Evolutionary conservation across 2,797 vertebrate genomes (phyloP), one percentile per base, ranked within the genome.

Genomic region (Ptychadena robeensis): DNA sequence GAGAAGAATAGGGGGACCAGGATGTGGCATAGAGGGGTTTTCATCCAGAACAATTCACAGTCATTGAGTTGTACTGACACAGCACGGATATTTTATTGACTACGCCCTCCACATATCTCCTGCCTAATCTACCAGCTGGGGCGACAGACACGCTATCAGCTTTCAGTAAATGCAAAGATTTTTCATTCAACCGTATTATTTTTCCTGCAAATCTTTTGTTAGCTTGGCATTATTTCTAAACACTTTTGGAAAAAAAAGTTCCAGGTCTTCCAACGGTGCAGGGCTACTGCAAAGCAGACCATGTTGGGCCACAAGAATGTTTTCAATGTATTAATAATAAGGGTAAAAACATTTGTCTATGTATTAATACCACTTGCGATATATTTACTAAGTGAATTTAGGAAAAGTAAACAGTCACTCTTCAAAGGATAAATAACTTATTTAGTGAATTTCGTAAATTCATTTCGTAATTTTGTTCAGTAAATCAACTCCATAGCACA

Each of bases 1-100:
- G 64, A 53, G 64, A 78, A 78, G 75, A 78, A 78, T 78, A 68
- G 75, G 22, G 9, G 9, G 11, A 48, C 63, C 44, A 63, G 30
- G 28, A 68, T 18, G 64, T 68, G 75, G 25, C 27, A 18, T 4
- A 67, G n/a, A 34, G 27, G 44, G 34, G 44, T 37, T 59, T 70
- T 28, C 68, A 34, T 38, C n/a, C 44, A 57, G 44, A 35, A 69
- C 44, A 79, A 79, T 71, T n/a, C 28, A 25, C 53, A 80, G 34
- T 80, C 37, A 31, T 34, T 80, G 67, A 71, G 78, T 59, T 64
- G 78, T 63, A 71, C 67, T 37, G 32, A 80, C 27, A 40, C 67
- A 37, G 53, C 78, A 61, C 22, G 68, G 53, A 70, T 68, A 59
- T 37, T 57, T 30, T 1, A 76, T 75, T 59, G 48, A 48, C 32